phyloP scores from a whole-genome alignment of 2,888 invertebrate species.

The Lamellibrachia columna region DNA sequence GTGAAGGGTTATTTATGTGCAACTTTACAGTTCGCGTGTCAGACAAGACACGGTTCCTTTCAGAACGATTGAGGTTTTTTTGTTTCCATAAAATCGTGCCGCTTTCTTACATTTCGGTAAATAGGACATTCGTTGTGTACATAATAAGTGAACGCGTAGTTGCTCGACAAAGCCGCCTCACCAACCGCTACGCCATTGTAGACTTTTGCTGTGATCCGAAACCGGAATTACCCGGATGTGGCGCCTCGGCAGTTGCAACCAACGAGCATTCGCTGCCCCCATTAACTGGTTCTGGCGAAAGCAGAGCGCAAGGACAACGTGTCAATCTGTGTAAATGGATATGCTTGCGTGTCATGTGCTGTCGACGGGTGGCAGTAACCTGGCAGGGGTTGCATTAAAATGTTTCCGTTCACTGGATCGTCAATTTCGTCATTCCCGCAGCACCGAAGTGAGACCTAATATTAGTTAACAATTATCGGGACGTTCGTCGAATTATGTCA shows the following conservation, averaged over 20 bases:
- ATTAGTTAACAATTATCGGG: not conserved
- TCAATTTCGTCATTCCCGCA: not conserved
- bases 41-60: not conserved
- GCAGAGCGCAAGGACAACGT: too few relatives aligned
- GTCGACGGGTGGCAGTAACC: too few relatives aligned
- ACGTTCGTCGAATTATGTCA: not conserved
- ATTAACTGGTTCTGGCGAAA: too few relatives aligned
- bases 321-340: too few relatives aligned
- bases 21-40: not conserved
- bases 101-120: not conserved
- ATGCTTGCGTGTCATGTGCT: too few relatives aligned
- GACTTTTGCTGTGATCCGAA: not conserved
- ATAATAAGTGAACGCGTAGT: too few relatives aligned
- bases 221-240: not conserved
- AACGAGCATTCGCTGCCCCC: too few relatives aligned
- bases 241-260: too few relatives aligned
- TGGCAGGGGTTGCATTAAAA: not conserved
- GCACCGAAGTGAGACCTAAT: not conserved
- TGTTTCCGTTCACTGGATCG: not conserved
- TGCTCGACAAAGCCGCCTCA: too few relatives aligned
- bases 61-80: not conserved
- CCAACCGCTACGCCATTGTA: not conserved
- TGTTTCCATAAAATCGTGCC: not conserved
- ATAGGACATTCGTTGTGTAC: too few relatives aligned
- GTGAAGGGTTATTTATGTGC: not conserved